A percentile compares a stretch with the other conserved stretches of the same genome.
These are phyloP conservation scores for Zaprionus taronus DNA, from an alignment of 1,140 invertebrate species.

Conservation along the genomic window DNA sequence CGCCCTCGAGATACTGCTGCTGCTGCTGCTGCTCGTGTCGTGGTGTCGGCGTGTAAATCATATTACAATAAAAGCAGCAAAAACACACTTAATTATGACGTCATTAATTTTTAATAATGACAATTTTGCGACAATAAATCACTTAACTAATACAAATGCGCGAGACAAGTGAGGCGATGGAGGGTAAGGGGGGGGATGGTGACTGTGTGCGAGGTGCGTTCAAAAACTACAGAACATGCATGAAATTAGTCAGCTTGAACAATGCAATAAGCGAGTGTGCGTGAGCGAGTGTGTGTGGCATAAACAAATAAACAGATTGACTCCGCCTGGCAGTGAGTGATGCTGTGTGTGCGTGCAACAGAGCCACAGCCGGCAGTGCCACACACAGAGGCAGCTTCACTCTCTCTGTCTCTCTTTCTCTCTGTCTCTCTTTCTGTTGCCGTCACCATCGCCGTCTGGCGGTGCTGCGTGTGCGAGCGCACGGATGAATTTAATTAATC, in stretches of 20 bases:
- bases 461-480: conserved; percentile 29
- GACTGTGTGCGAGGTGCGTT: neutral
- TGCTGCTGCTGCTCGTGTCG: conserved; percentile 19
- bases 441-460: neutral
- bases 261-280: conserved; percentile 28
- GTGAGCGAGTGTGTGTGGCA: conserved; percentile 24
- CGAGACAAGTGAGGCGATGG: neutral
- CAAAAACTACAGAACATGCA: conserved; percentile 47
- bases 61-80: conserved; percentile 74
- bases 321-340: conserved; percentile 50
- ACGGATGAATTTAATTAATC: conserved; percentile 83
- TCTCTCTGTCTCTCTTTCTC: neutral
- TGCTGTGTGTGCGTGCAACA: conserved; percentile 13
- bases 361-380: neutral
- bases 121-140: conserved; percentile 82
- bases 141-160: conserved; percentile 72
- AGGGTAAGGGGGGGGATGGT: neutral
- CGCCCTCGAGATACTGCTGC: conserved; percentile 8
- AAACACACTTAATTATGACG: conserved; percentile 77
- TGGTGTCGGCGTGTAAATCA: conserved; percentile 67
- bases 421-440: too few species aligned
- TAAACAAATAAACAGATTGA: conserved; percentile 76
- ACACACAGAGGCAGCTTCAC: neutral
- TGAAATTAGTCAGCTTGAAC: conserved; percentile 74
- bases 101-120: conserved; percentile 83